Conservation (phyloP, 2,888 invertebrate genomes). For the Brachycybe producta region DNA sequence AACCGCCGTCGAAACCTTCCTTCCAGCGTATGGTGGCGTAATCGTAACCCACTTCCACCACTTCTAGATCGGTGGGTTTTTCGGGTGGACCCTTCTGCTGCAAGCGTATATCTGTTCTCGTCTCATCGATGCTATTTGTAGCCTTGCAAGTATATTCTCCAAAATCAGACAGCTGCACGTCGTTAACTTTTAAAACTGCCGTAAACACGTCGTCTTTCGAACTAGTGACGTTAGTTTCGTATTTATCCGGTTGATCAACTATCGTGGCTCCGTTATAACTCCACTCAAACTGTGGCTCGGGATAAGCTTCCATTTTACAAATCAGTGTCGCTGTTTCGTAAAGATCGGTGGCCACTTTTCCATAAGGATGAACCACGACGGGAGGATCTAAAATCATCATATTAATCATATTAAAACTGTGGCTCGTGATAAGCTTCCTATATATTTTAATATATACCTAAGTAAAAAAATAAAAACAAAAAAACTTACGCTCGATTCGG, state of each 20-base stretch:
- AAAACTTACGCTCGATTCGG: slow-evolving; percentile 67
- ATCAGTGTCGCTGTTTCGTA: slow-evolving; percentile 72
- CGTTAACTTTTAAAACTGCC: slow-evolving; percentile 57
- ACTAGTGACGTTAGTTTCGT: slow-evolving; percentile 65
- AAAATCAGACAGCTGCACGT: slow-evolving; percentile 52
- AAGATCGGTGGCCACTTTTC: slow-evolving; percentile 63
- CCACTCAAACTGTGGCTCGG: slow-evolving; percentile 87
- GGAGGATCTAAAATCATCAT: slow-evolving; percentile 53
- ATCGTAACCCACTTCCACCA: slow-evolving; percentile 60
- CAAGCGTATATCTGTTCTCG: slow-evolving; percentile 46
- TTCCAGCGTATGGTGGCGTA: slow-evolving; percentile 73
- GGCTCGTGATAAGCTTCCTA: not conserved
- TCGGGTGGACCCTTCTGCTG: slow-evolving; percentile 82
- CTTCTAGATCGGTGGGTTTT: slow-evolving; percentile 56
- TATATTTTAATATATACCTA: not conserved
- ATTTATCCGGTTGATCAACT: slow-evolving; percentile 49
- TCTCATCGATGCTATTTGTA: slow-evolving; percentile 61
- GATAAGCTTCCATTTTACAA: slow-evolving; percentile 81
- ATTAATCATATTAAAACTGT: slow-evolving; percentile 3
- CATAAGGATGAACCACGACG: slow-evolving; percentile 54
- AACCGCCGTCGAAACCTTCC: slow-evolving; percentile 79
- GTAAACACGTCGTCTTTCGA: slow-evolving; percentile 76
- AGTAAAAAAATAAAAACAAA: not conserved
- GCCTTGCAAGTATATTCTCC: slow-evolving; percentile 85
- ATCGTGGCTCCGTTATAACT: slow-evolving; percentile 29